phyloP scores from a whole-genome alignment of 2,888 invertebrate species.

The Saturnia japonica region DNA sequence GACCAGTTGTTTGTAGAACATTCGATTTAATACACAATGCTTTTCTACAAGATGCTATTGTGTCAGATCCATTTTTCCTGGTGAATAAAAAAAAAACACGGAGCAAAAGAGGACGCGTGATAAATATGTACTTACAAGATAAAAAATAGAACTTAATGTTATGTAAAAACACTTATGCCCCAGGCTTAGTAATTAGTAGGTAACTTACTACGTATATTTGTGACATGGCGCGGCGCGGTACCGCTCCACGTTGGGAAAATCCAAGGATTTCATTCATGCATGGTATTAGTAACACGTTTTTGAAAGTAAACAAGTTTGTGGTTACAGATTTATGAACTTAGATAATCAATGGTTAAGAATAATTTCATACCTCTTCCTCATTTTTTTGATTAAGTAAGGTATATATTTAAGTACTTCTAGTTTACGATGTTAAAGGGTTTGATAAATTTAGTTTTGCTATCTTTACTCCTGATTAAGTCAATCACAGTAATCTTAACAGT shows the following conservation, averaged over 20 bases:
- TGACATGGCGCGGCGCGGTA: slow-evolving; percentile 24
- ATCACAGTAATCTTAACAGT: background rate
- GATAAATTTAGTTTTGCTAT: background rate
- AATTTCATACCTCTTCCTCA: background rate
- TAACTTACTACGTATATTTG: slow-evolving; percentile 17
- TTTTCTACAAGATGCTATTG: background rate
- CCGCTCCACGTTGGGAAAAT: slow-evolving; percentile 52
- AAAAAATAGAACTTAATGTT: background rate
- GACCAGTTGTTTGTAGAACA: slow-evolving; percentile 63
- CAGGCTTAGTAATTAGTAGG: background rate
- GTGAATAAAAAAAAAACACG: background rate
- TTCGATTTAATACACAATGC: slow-evolving; percentile 15
- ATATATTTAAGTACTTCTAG: background rate
- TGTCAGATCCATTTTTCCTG: background rate
- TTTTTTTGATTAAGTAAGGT: background rate
- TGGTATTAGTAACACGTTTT: slow-evolving; percentile 47
- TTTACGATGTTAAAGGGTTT: background rate
- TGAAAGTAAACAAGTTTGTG: slow-evolving; percentile 61
- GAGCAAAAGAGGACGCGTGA: background rate
- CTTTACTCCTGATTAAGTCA: background rate
- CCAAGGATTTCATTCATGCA: slow-evolving; percentile 71
- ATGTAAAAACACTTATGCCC: slow-evolving; percentile 3
- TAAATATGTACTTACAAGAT: background rate
- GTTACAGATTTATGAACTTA: slow-evolving; percentile 27
- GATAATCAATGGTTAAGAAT: background rate